phyloP scores from a whole-genome alignment of 2,888 invertebrate genomes.

The Drosophila merina region DNA sequence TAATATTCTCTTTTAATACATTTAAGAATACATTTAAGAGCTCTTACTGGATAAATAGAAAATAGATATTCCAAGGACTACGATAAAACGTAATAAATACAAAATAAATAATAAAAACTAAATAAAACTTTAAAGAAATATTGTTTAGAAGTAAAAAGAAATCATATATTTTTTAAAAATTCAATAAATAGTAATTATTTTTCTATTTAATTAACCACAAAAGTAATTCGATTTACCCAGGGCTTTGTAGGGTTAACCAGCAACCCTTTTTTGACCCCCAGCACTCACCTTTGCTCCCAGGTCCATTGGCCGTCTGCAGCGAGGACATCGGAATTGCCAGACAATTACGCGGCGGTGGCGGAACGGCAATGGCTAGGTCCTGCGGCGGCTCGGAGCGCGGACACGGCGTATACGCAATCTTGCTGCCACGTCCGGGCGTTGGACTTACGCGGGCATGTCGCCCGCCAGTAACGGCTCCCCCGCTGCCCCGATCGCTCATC shows the following conservation, averaged over 20 bases:
- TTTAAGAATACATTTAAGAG: too few species aligned
- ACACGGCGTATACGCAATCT: conserved; percentile 83
- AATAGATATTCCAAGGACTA: too few species aligned
- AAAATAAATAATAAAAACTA: too few species aligned
- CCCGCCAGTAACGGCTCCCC: conserved; percentile 65
- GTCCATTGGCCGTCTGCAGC: conserved; percentile 80
- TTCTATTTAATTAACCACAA: not conserved
- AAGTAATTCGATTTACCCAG: not conserved
- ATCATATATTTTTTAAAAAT: too few species aligned
- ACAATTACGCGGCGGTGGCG: conserved; percentile 77
- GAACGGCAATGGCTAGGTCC: conserved; percentile 73
- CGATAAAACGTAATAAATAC: too few species aligned
- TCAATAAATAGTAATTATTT: not conserved
- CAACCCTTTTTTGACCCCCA: conserved; percentile 5
- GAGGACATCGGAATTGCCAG: conserved; percentile 84
- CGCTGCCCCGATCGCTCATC: conserved; percentile 69
- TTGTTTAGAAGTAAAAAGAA: too few species aligned
- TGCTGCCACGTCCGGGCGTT: conserved; percentile 82
- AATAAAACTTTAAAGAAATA: too few species aligned
- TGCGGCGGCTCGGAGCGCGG: conserved; percentile 83
- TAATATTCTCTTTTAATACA: too few species aligned
- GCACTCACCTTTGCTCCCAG: conserved; percentile 72
- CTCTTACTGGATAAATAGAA: too few species aligned
- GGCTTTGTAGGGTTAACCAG: conserved; percentile 14
- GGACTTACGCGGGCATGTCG: conserved; percentile 84